phyloP scores from a whole-genome alignment of 2,113 vertebrate species.

The Oxyruncus cristatus region DNA sequence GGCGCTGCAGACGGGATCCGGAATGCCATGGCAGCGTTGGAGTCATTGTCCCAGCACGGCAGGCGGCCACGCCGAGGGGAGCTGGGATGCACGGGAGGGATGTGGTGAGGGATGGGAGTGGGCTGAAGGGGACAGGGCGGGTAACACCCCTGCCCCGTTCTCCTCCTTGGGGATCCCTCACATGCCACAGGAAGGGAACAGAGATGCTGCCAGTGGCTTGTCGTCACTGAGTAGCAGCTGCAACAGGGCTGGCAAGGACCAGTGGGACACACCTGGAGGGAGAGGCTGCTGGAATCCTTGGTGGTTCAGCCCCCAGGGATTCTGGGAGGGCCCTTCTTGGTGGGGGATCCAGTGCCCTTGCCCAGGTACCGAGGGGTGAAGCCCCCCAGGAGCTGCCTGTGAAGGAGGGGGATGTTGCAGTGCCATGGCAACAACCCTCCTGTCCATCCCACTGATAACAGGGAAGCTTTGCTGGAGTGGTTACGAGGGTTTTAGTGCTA shows the following conservation, averaged over 20 bases:
- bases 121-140: accelerated
- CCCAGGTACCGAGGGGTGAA: background rate
- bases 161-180: background rate
- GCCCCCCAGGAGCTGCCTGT: accelerated
- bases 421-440: constrained; percentile 9
- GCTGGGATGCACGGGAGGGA: background rate
- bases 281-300: background rate
- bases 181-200: background rate
- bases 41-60: background rate
- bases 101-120: background rate
- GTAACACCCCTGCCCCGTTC: background rate
- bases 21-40: background rate
- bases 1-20: background rate
- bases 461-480: background rate
- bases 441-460: background rate
- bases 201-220: background rate
- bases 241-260: background rate
- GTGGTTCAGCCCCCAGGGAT: background rate
- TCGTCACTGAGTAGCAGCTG: accelerated
- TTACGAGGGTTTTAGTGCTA: background rate
- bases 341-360: background rate
- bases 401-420: background rate
- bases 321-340: accelerated
- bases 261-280: background rate
- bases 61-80: background rate